Base-by-base conservation (phyloP, 2,888 invertebrate genomes). In the Epsilonema sp. region DNA sequence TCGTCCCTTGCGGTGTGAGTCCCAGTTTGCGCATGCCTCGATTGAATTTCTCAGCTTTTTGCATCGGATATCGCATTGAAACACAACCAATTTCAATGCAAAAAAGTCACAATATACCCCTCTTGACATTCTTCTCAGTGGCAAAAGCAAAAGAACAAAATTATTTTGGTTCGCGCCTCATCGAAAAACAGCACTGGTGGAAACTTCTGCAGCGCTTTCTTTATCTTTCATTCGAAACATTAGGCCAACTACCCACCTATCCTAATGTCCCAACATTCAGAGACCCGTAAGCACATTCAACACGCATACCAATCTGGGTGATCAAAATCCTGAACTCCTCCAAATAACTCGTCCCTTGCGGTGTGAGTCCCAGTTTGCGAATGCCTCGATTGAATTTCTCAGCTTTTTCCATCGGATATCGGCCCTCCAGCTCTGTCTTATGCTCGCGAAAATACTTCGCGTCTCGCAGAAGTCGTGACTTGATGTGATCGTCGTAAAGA, bases 401-500 rank as follows among this genome's bases (percentile, higher is more conserved):
- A 0, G 92, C 92, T 58, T 83, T 73, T 58, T 86, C 86, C 64
- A 82, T 90, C 0, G 81, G 78, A 68, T 71, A 73, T 65, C 68
- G n/a, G n/a, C n/a, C n/a, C n/a, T n/a, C n/a, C n/a, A n/a, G n/a
- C n/a, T n/a, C n/a, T n/a, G n/a, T n/a, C n/a, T n/a, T n/a, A n/a
- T 23, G 22, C 11, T 8, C 20, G 42, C 24, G 13, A 19, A 31
- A 31, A 31, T 16, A 8, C 16, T 31, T 31, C 2, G 54, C 54
- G 45, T 64, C 71, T 61, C 87, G 86, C 54, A 85, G 75, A 2
- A 97, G 72, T 48, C 87, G 75, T 0, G 90, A 89, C 67, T 92
- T 90, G 44, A 97, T 89, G 61, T 89, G 89, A 67, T 97, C 97
- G 64, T 94, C 92, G 63, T 82, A 92, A 67, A 97, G 77, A 65